Evolutionary conservation across 2,888 invertebrate species (phyloP), one percentile per base, ranked within the genome.

Genomic region (Lasioglossum lativentre): DNA sequence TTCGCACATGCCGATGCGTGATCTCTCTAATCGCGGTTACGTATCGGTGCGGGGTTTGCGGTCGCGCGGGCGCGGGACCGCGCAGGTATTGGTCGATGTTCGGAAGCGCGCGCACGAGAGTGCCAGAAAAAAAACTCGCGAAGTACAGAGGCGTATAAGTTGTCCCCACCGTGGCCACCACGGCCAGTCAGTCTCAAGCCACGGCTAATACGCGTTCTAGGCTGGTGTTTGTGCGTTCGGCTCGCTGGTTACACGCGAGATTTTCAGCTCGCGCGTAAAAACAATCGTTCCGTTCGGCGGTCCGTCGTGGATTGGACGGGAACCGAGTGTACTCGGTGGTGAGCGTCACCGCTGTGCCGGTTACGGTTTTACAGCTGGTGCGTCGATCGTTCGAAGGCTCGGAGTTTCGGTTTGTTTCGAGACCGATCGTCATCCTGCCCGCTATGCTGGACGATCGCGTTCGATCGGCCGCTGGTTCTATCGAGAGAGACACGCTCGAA

Each of bases 101-200:
- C 19, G 56, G 80, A 78, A 80, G 78, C 76, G 86, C 78, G 81
- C 78, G 86, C 79, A 77, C 59, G 47, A 59, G 52, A 30, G 27
- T 72, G 52, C 59, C 78, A 70, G 68, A 23, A 42, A 78, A 80
- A 66, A 74, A 75, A 75, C 73, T 83, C 75, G 78, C 78, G 30
- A 86, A 86, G 82, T 77, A 82, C 66, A 70, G 83, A 68, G 66
- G 76, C 84, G 83, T 90, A 89, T 90, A 90, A 86, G 86, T 86
- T 52, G 79, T 83, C 86, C 86, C 83, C 86, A 82, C 79, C 81
- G 86, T 66, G 19, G 59, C 34, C 14, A 34, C 75, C 56, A 59
- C 84, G 78, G 86, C 83, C 90, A 92, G 92, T 92, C 90, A 92
- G 92, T 92, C 86, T 90, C 86, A 85, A 83, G 77, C 78, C 84